These are phyloP conservation scores for Octopus sinensis DNA, from an alignment of 1,140 invertebrate genomes.

Conservation along the genomic window DNA sequence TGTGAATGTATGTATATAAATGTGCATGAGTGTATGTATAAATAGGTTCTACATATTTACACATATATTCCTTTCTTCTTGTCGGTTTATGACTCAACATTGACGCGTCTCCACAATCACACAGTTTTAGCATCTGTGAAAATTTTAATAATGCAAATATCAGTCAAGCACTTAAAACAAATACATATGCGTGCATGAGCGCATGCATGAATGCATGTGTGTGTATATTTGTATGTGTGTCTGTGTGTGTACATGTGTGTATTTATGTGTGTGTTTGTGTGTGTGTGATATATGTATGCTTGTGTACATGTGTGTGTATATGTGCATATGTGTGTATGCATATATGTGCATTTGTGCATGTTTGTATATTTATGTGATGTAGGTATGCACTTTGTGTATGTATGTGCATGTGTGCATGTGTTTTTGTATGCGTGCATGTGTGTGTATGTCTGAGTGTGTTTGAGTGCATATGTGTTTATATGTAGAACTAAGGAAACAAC, in stretches of 20 bases:
- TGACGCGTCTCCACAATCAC: no score
- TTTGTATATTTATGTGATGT: not conserved
- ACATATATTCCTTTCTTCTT: no score
- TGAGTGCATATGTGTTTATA: no score
- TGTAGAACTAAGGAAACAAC: no score
- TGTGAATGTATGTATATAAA: not conserved
- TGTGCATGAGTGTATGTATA: not conserved
- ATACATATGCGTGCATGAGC: not conserved
- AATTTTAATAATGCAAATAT: no score
- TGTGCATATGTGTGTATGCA: not conserved
- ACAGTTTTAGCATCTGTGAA: no score
- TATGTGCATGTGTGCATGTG: no score
- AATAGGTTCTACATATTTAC: not conserved
- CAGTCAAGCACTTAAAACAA: not conserved
- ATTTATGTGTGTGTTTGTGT: not conserved
- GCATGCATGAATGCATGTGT: not conserved
- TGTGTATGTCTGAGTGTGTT: no score
- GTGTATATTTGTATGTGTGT: not conserved
- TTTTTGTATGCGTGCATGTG: no score
- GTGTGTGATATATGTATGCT: not conserved
- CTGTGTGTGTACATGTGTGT: not conserved
- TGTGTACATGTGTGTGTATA: not conserved
- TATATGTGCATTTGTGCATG: not conserved
- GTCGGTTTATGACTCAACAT: no score
- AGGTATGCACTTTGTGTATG: no score